Percentiles rank a stretch among this genome's conserved stretches.
These are phyloP conservation scores for Oikopleura vanhoeffeni DNA, from an alignment of 23 tunicate species.

Conservation along the genomic window DNA sequence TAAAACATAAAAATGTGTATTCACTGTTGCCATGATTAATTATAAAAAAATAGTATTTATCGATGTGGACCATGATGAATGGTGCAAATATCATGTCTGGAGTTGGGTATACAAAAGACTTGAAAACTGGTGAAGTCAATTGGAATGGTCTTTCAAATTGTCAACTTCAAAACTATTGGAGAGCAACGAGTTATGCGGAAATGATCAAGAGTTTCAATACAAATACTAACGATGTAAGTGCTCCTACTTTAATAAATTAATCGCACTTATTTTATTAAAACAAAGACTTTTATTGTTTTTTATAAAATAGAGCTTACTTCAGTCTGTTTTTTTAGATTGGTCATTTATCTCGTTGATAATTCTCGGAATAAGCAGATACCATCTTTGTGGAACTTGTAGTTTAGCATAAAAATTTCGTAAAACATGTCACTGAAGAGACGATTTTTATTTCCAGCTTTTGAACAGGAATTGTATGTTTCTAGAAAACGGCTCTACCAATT, in stretches of 20 bases:
- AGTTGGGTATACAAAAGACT: slow-evolving; percentile 36
- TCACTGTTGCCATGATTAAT: too few relatives aligned
- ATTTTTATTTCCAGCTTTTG: too few relatives aligned
- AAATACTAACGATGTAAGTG: slow-evolving; percentile 38
- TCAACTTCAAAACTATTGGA: slow-evolving; percentile 22
- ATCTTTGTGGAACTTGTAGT: too few relatives aligned
- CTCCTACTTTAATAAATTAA: too few relatives aligned
- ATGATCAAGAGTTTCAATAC: slow-evolving; percentile 47
- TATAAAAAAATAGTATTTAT: neutral
- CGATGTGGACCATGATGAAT: slow-evolving; percentile 23
- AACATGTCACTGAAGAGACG: too few relatives aligned
- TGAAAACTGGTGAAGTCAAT: slow-evolving; percentile 22
- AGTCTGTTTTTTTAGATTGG: neutral
- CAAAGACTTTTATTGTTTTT: slow-evolving; percentile 11
- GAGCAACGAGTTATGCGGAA: slow-evolving; percentile 31
- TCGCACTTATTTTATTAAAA: slow-evolving; percentile 50
- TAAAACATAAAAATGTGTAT: neutral
- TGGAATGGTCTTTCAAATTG: slow-evolving; percentile 72
- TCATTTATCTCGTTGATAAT: too few relatives aligned
- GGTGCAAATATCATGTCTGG: slow-evolving; percentile 62
- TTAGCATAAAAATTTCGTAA: too few relatives aligned
- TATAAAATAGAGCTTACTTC: neutral
- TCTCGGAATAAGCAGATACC: too few relatives aligned
- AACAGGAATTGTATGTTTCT: too few relatives aligned
- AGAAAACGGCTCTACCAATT: too few relatives aligned